Evolutionary conservation across 2,113 vertebrate species (phyloP).

Genomic region (Cyprinodon brontotheroides): DNA sequence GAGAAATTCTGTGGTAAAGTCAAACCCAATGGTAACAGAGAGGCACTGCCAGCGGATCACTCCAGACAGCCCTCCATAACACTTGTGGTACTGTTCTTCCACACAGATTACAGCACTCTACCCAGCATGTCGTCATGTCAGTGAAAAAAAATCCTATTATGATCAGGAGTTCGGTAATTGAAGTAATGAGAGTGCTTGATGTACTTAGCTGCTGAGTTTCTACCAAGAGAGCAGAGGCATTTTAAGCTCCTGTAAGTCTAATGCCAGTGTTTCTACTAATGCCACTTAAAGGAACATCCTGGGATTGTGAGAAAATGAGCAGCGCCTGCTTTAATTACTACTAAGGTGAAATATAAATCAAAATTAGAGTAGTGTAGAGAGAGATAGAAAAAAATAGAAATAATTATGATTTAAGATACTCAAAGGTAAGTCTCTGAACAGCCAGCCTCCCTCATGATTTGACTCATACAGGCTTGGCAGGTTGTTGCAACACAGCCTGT

Average conservation of each 20-base stretch:
- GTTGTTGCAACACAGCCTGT: background rate
- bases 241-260: constrained; percentile 36
- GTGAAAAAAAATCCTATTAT: constrained; percentile 55
- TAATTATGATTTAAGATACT: too few species aligned
- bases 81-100: constrained; percentile 53
- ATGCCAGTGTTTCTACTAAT: background rate
- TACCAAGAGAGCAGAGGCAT: background rate
- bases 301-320: background rate
- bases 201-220: constrained; percentile 10
- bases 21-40: constrained; percentile 19
- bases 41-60: constrained; percentile 8
- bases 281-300: constrained; percentile 8
- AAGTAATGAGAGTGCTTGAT: constrained; percentile 58
- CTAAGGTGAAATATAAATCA: background rate
- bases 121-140: constrained; percentile 19
- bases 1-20: background rate
- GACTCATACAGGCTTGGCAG: background rate
- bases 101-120: constrained; percentile 39
- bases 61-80: constrained; percentile 31
- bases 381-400: too few species aligned
- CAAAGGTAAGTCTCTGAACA: background rate
- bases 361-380: too few species aligned
- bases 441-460: background rate
- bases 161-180: constrained; percentile 59
- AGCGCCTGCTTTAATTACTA: background rate